Percentiles rank a stretch among this genome's conserved stretches.
Conservation (phyloP, 53 echinoderm and acorn worm species). For the Stichopus horrens region DNA sequence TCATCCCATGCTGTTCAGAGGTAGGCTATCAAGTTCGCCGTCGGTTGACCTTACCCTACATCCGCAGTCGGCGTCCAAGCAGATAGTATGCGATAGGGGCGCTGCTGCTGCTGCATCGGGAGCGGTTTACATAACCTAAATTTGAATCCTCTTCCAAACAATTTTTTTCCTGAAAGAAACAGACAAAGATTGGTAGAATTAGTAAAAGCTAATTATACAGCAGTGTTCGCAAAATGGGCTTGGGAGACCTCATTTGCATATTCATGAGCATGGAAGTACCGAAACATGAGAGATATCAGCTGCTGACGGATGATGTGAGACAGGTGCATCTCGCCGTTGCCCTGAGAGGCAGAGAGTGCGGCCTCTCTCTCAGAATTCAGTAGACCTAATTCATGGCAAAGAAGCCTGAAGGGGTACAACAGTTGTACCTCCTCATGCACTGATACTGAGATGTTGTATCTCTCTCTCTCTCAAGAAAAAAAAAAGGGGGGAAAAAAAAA, state of each 20-base stretch:
- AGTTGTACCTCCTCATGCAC: background rate
- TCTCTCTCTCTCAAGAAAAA: no score
- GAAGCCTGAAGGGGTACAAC: constrained; percentile 38
- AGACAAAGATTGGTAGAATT: constrained; percentile 47
- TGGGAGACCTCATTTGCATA: constrained; percentile 41
- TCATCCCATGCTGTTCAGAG: background rate
- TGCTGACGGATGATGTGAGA: constrained; percentile 40
- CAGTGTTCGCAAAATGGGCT: constrained; percentile 47
- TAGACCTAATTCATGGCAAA: constrained; percentile 36
- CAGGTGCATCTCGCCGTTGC: constrained; percentile 36
- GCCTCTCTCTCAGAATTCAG: constrained; percentile 39
- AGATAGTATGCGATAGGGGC: constrained; percentile 18
- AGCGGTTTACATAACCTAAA: constrained; percentile 43
- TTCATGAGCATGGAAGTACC: constrained; percentile 41
- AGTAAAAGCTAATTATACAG: constrained; percentile 45
- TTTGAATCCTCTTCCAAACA: constrained; percentile 37
- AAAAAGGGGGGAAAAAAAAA: no score
- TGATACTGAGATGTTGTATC: constrained; percentile 26
- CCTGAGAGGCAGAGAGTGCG: constrained; percentile 23
- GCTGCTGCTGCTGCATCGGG: background rate
- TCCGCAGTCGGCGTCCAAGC: constrained; percentile 5
- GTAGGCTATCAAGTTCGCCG: background rate
- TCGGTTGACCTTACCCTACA: constrained; percentile 27
- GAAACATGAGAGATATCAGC: constrained; percentile 45
- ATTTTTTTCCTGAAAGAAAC: constrained; percentile 19